Evolutionary conservation across 2,888 invertebrate species (phyloP), one percentile per base, ranked within the genome.

Genomic region (Synergus japonicus): DNA sequence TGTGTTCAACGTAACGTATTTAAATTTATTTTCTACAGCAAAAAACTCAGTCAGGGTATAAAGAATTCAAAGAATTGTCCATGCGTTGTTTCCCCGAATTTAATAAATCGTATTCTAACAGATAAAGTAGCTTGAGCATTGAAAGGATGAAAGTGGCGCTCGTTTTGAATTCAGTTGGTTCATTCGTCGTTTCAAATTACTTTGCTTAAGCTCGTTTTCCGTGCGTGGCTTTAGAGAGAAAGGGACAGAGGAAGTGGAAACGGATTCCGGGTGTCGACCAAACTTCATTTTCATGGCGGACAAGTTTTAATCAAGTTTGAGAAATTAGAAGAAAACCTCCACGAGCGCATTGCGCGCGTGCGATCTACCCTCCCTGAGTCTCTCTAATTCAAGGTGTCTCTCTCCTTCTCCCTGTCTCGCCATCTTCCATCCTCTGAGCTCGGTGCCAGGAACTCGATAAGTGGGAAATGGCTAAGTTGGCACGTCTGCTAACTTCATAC

Each of bases 271-370:
- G 65, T 78, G 79, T 60, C 79, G 78, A 44, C 84, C 81, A 87
- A 90, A 89, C 88, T 88, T 89, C 85, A 89, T 90, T 89, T 87
- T 89, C 88, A 88, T 87, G 86, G 86, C 85, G 87, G 83, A 87
- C 89, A 89, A 90, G 89, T 90, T 90, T 90, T 90, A 90, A 90
- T 90, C 89, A 89, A 89, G 89, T 90, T 90, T 84, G 86, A 85
- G 86, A 87, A 90, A 90, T 90, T 90, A 90, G 89, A 89, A 87
- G 87, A 89, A 89, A 89, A 87, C 87, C 87, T 85, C 84, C 82
- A 82, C 80, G 80, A 83, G 82, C 78, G 65, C 76, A 78, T 41
- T 73, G 46, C 69, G 69, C 69, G 69, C 67, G 77, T 44, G 54
- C 81, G 78, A 78, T 77, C 76, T 29, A 58, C 43, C 58, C 67